Percentiles rank a stretch among this genome's conserved stretches.
These are phyloP conservation scores for Tethya wilhelma DNA, from an alignment of 37 sponge, comb jelly and placozoan species.

Conservation along the genomic window DNA sequence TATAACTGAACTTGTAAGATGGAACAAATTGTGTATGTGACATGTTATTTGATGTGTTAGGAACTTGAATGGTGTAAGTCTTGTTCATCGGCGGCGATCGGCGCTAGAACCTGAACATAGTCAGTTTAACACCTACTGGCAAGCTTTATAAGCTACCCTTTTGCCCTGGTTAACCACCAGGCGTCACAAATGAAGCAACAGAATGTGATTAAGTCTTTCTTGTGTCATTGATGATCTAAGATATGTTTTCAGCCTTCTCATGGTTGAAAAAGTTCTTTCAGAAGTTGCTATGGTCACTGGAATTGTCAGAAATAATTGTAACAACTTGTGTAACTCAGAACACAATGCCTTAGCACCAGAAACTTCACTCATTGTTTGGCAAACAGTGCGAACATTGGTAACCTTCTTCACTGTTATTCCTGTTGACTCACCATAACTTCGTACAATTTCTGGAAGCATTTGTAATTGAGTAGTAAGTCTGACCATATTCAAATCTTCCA, in stretches of 20 bases:
- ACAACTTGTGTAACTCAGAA: constrained; percentile 30
- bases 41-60: no score
- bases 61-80: no score
- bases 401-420: constrained; percentile 7
- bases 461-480: neutral
- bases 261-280: constrained; percentile 43
- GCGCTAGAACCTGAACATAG: no score
- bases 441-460: constrained; percentile 4
- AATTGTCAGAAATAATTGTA: constrained; percentile 27
- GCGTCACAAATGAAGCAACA: constrained; percentile 47
- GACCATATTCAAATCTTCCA: neutral
- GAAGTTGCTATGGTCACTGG: constrained; percentile 48
- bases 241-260: constrained; percentile 61
- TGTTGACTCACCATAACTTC: neutral
- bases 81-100: no score
- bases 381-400: constrained; percentile 28
- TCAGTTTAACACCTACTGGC: no score
- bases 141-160: no score
- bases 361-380: constrained; percentile 2
- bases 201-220: constrained; percentile 34
- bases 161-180: no score
- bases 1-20: no score
- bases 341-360: neutral
- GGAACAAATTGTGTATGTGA: no score
- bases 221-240: constrained; percentile 56